Conservation (phyloP, 2,797 vertebrate species). For the Characodon lateralis region DNA sequence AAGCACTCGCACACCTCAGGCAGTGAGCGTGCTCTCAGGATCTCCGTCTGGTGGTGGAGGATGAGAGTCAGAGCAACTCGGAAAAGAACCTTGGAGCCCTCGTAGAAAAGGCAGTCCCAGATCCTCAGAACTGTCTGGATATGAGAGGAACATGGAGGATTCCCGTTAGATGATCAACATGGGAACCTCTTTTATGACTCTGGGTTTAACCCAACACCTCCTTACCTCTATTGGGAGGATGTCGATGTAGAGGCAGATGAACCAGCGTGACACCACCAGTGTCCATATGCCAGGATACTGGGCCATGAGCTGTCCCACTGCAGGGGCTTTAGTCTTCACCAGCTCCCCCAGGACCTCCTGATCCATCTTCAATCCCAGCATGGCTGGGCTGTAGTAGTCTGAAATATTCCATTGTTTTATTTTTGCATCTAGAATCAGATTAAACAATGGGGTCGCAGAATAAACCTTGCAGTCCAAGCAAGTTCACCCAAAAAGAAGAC, state of each 20-base stretch:
- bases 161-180: not conserved
- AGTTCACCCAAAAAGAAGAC: not conserved
- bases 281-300: constrained; percentile 90
- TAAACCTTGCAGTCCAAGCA: not conserved
- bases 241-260: constrained; percentile 96
- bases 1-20: constrained; percentile 90
- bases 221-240: constrained; percentile 93
- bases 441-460: not conserved
- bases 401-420: constrained; percentile 3
- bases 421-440: not conserved
- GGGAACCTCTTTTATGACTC: not conserved
- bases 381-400: constrained; percentile 92
- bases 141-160: constrained; percentile 9
- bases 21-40: constrained; percentile 86
- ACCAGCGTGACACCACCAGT: constrained; percentile 93
- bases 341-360: constrained; percentile 94
- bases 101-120: constrained; percentile 97
- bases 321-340: constrained; percentile 89
- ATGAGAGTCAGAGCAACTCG: constrained; percentile 93
- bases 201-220: not conserved
- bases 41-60: constrained; percentile 87
- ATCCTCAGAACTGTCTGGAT: constrained; percentile 92
- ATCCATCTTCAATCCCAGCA: constrained; percentile 93
- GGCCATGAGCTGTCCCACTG: constrained; percentile 89
- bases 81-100: constrained; percentile 96